These are phyloP conservation scores for Gymnodraco acuticeps DNA, from an alignment of 2,797 vertebrate species.

Conservation along the genomic window DNA sequence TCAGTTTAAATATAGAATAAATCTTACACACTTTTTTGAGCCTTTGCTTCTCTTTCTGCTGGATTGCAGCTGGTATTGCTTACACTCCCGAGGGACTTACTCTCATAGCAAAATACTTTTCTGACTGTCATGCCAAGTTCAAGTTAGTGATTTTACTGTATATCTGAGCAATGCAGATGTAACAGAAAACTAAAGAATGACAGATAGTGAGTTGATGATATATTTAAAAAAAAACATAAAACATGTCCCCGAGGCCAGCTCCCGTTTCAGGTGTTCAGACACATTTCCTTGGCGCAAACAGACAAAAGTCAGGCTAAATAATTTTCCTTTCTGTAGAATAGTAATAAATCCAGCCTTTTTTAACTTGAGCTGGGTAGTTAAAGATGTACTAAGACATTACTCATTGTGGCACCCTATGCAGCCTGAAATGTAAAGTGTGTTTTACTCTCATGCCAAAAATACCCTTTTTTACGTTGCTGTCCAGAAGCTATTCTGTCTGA, in stretches of 20 bases:
- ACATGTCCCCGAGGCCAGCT: conserved; percentile 15
- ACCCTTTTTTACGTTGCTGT: background rate
- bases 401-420: background rate
- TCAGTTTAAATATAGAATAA: conserved; percentile 22
- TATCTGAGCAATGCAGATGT: conserved; percentile 12
- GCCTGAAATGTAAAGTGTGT: background rate
- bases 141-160: conserved; percentile 28
- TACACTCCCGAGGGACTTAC: conserved; percentile 40
- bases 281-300: background rate
- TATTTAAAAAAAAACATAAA: conserved; percentile 41
- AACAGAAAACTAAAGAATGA: conserved; percentile 26
- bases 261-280: conserved; percentile 9
- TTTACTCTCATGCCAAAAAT: background rate
- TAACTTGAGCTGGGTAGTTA: background rate
- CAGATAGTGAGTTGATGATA: conserved; percentile 26
- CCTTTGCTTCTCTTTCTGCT: conserved; percentile 27
- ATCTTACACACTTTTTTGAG: conserved; percentile 38
- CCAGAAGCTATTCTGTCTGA: background rate
- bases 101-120: conserved; percentile 31
- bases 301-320: background rate
- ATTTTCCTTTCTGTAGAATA: background rate
- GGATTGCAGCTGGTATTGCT: conserved; percentile 34
- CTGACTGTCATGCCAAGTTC: conserved; percentile 25
- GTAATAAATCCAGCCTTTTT: background rate
- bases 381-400: background rate